These are phyloP conservation scores for Heliconius ethilla DNA, from an alignment of 2,888 invertebrate genomes.

Conservation along the genomic window DNA sequence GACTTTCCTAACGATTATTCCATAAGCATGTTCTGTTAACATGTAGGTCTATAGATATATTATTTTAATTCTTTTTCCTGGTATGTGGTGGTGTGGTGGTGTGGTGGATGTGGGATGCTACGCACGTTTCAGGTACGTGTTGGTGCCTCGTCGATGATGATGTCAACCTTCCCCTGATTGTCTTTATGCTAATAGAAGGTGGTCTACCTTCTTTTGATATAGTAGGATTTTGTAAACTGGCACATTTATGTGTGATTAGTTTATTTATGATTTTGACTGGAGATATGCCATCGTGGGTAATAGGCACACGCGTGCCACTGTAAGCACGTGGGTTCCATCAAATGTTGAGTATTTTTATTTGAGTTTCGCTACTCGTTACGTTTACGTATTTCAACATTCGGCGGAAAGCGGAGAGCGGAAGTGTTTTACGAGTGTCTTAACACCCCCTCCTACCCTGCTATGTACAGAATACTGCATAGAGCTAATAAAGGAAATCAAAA, in stretches of 20 bases:
- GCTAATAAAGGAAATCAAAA: neutral
- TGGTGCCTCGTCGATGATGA: constrained; percentile 62
- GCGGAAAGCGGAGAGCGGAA: too few species aligned
- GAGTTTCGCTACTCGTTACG: too few species aligned
- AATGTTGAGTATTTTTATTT: too few species aligned
- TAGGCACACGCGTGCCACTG: too few species aligned
- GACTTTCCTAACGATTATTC: constrained; percentile 13
- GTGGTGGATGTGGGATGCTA: constrained; percentile 54
- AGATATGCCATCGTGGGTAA: too few species aligned
- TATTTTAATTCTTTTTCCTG: constrained; percentile 51
- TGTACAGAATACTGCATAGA: too few species aligned
- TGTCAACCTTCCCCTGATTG: constrained; percentile 68
- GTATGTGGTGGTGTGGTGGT: constrained; percentile 33
- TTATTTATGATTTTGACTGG: too few species aligned
- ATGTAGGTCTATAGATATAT: constrained; percentile 27
- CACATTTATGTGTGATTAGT: constrained; percentile 17
- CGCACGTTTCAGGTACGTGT: constrained; percentile 71
- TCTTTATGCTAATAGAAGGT: constrained; percentile 62
- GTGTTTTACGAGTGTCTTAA: too few species aligned
- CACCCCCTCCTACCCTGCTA: too few species aligned
- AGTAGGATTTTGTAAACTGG: constrained; percentile 46
- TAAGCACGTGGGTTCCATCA: too few species aligned
- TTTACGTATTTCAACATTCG: too few species aligned
- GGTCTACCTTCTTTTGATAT: constrained; percentile 58
- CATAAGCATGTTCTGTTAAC: constrained; percentile 33